Percentiles rank a stretch among this genome's conserved stretches.
Conservation (phyloP, 2,797 vertebrate genomes). For the Smutsia temminckii region DNA sequence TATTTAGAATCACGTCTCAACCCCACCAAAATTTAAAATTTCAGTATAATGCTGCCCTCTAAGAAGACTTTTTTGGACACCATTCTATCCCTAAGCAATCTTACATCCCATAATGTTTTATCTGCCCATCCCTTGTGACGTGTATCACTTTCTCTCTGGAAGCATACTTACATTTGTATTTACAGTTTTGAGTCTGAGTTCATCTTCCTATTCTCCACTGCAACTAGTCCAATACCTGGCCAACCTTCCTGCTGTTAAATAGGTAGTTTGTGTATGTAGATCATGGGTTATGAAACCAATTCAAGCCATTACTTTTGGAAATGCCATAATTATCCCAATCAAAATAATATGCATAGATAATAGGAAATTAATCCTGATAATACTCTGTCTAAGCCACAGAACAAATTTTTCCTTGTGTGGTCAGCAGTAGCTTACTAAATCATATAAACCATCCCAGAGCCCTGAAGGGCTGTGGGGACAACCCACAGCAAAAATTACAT, state of each 20-base stretch:
- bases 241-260: not conserved
- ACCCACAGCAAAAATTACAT: not conserved
- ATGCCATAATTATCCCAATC: conserved; percentile 28
- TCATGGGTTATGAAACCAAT: not conserved
- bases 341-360: conserved; percentile 43
- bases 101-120: not conserved
- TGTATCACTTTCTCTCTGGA: not conserved
- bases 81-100: not conserved
- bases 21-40: not conserved
- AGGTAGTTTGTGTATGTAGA: not conserved
- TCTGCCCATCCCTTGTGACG: not conserved
- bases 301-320: conserved; percentile 31
- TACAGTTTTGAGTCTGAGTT: not conserved
- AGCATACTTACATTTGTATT: not conserved
- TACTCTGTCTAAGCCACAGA: not conserved
- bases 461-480: not conserved
- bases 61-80: not conserved
- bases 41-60: not conserved
- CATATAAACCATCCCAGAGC: not conserved
- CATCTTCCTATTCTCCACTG: not conserved
- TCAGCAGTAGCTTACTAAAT: conserved; percentile 16
- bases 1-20: not conserved
- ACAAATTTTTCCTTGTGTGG: not conserved
- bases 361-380: conserved; percentile 50
- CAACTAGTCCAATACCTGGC: not conserved